Percentiles rank a stretch among this genome's conserved stretches.
These are phyloP conservation scores for Arctia plantaginis DNA, from an alignment of 2,888 invertebrate species.

Conservation along the genomic window DNA sequence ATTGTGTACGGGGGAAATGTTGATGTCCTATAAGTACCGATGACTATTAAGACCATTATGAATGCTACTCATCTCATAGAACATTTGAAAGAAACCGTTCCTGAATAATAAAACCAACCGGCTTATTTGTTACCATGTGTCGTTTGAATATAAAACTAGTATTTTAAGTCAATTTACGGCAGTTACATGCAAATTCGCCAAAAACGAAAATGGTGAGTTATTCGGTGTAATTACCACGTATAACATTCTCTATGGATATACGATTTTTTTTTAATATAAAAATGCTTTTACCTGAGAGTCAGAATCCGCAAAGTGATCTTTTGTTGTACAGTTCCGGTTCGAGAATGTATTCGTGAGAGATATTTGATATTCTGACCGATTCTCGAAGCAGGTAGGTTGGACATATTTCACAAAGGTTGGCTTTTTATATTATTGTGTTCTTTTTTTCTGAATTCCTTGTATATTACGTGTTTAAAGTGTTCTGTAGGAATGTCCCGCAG, in stretches of 20 bases:
- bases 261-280: slow-evolving; percentile 47
- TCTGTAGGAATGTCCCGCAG: slow-evolving; percentile 3
- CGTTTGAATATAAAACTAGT: slow-evolving; percentile 38
- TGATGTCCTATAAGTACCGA: too few relatives aligned
- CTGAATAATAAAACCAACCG: slow-evolving; percentile 36
- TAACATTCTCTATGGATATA: slow-evolving; percentile 37
- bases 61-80: neutral
- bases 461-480: slow-evolving; percentile 18
- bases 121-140: slow-evolving; percentile 40
- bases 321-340: slow-evolving; percentile 61
- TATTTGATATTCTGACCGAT: slow-evolving; percentile 51
- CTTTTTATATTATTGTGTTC: slow-evolving; percentile 36
- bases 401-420: slow-evolving; percentile 40
- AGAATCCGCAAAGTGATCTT: slow-evolving; percentile 57
- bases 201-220: slow-evolving; percentile 36
- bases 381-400: slow-evolving; percentile 47
- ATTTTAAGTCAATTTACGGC: slow-evolving; percentile 37
- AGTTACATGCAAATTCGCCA: slow-evolving; percentile 35
- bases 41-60: too few relatives aligned
- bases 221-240: slow-evolving; percentile 44
- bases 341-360: slow-evolving; percentile 42
- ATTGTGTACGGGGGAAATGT: neutral
- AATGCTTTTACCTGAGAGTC: slow-evolving; percentile 60
- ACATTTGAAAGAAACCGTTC: slow-evolving; percentile 27
- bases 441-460: slow-evolving; percentile 40